phyloP scores from a whole-genome alignment of 2,113 vertebrate species.

The Lonchura striata region DNA sequence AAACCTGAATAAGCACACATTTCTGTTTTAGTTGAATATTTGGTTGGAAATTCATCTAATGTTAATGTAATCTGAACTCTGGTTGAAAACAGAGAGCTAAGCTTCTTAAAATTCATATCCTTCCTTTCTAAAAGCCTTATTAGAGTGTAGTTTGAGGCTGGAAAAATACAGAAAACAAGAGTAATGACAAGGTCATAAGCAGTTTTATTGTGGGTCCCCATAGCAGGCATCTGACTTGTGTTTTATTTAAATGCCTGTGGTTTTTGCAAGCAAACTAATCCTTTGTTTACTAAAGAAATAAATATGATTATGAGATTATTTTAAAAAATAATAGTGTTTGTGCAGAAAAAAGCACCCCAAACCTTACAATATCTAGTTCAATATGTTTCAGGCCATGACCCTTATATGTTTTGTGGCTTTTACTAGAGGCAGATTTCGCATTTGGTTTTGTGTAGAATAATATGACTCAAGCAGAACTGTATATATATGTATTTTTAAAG shows the following conservation, averaged over 20 bases:
- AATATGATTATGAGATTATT: constrained; percentile 44
- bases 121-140: constrained; percentile 65
- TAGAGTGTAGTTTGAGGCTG: constrained; percentile 58
- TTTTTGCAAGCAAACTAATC: constrained; percentile 49
- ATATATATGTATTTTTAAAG: neutral
- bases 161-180: constrained; percentile 42
- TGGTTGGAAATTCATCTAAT: constrained; percentile 51
- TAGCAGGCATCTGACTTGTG: constrained; percentile 21
- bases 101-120: constrained; percentile 69
- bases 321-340: constrained; percentile 56
- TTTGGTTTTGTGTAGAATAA: neutral
- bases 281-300: constrained; percentile 54
- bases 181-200: constrained; percentile 66
- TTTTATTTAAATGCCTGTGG: constrained; percentile 52
- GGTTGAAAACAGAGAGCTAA: constrained; percentile 45
- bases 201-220: constrained; percentile 44
- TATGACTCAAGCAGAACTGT: neutral
- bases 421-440: neutral
- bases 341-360: neutral
- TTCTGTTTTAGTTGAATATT: constrained; percentile 56
- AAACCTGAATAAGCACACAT: constrained; percentile 1
- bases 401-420: neutral
- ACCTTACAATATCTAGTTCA: constrained; percentile 31
- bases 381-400: constrained; percentile 35
- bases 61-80: constrained; percentile 58